Evolutionary conservation across 2,113 vertebrate species (phyloP).

Genomic region (Okapia johnstoni): DNA sequence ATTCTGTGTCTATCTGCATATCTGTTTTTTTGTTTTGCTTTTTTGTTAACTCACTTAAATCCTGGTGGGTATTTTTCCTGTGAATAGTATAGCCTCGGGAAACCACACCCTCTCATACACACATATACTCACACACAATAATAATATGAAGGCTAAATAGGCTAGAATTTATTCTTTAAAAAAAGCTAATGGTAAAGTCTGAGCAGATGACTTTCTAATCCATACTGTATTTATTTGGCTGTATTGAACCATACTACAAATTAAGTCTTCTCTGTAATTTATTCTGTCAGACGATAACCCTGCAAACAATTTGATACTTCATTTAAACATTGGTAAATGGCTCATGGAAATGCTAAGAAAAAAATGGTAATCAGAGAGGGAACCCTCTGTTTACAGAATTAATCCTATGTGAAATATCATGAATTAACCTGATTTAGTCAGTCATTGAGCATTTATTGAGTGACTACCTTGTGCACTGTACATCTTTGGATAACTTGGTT

Average conservation of each 20-base stretch:
- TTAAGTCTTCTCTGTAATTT: constrained; percentile 81
- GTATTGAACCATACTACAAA: constrained; percentile 80
- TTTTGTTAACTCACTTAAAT: constrained; percentile 62
- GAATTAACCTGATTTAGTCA: not conserved
- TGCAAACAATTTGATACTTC: constrained; percentile 81
- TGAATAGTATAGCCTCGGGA: constrained; percentile 51
- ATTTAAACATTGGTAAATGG: constrained; percentile 76
- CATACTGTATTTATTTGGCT: constrained; percentile 81
- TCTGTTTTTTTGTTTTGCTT: constrained; percentile 45
- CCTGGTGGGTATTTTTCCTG: not conserved
- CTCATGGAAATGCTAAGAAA: constrained; percentile 65
- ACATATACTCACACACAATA: not conserved
- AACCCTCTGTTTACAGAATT: constrained; percentile 38
- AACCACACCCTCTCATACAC: not conserved
- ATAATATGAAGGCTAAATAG: constrained; percentile 59
- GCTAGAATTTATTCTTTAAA: constrained; percentile 72
- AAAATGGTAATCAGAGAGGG: constrained; percentile 49
- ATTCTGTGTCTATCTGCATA: constrained; percentile 26
- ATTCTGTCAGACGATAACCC: constrained; percentile 74
- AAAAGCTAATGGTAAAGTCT: constrained; percentile 74
- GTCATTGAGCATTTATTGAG: not conserved
- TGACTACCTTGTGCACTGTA: not conserved
- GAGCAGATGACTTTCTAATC: constrained; percentile 79
- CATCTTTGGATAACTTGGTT: not conserved
- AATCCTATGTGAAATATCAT: not conserved